Conservation (phyloP, 2,797 vertebrate species). For the Chelon labrosus region DNA sequence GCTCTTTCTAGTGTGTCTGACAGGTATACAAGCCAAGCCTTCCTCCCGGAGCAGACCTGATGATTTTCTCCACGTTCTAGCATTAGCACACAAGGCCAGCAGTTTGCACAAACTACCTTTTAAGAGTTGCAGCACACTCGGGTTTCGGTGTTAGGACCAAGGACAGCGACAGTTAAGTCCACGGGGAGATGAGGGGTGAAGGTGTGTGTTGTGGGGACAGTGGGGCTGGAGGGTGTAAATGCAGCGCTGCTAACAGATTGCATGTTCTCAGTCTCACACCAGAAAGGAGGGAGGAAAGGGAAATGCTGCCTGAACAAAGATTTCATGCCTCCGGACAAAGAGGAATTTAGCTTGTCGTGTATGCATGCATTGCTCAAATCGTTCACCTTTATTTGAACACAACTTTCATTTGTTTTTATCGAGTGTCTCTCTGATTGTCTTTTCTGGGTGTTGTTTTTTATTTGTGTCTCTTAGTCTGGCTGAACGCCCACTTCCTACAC, state of each 20-base stretch:
- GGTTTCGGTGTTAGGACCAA: constrained; percentile 65
- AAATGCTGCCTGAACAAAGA: constrained; percentile 48
- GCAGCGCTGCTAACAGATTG: constrained; percentile 73
- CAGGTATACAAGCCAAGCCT: neutral
- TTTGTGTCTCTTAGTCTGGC: neutral
- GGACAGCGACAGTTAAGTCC: constrained; percentile 73
- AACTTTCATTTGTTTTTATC: constrained; percentile 3
- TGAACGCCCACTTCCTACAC: neutral
- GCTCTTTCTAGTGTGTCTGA: constrained; percentile 24
- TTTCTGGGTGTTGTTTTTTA: neutral
- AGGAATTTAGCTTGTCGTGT: constrained; percentile 11
- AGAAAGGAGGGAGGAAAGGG: constrained; percentile 52
- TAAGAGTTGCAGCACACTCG: constrained; percentile 73
- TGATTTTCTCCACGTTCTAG: constrained; percentile 42
- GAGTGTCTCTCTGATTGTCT: neutral
- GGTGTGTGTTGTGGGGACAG: constrained; percentile 42
- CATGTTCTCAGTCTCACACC: constrained; percentile 76
- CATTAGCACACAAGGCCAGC: constrained; percentile 53
- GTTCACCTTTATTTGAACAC: constrained; percentile 9
- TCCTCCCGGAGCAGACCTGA: constrained; percentile 23
- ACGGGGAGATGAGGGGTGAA: constrained; percentile 55
- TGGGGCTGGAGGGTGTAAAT: constrained; percentile 74
- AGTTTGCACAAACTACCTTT: constrained; percentile 75
- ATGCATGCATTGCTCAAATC: neutral
- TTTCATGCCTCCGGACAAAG: constrained; percentile 31